Conservation (phyloP, 2,113 vertebrate genomes). For the Phycodurus eques region DNA sequence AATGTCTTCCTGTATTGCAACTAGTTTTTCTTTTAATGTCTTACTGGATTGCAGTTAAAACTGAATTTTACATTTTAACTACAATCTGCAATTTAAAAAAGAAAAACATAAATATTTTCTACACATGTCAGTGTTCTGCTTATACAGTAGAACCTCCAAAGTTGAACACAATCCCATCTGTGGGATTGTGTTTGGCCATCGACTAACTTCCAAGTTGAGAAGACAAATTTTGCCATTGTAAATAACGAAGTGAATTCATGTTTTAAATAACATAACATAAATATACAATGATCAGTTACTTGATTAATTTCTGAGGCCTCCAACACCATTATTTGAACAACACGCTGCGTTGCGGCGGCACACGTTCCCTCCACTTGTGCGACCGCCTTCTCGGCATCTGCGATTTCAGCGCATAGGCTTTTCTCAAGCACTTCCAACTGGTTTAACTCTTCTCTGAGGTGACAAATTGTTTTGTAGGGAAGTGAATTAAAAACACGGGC, state of each 20-base stretch:
- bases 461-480: conserved; percentile 8
- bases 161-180: neutral
- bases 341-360: conserved; percentile 49
- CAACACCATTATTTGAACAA: conserved; percentile 58
- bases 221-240: too few species aligned
- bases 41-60: conserved; percentile 29
- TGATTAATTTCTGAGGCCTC: conserved; percentile 56
- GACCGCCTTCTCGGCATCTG: conserved; percentile 58
- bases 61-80: conserved; percentile 49
- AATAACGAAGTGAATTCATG: too few species aligned
- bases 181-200: too few species aligned
- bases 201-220: neutral
- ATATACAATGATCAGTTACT: conserved; percentile 51
- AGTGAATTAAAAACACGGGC: neutral
- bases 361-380: conserved; percentile 63
- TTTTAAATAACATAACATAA: too few species aligned
- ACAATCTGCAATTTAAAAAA: conserved; percentile 25
- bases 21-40: conserved; percentile 28
- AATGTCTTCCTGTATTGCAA: conserved; percentile 43
- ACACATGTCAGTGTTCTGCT: too few species aligned
- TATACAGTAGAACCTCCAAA: too few species aligned
- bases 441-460: conserved; percentile 69
- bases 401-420: conserved; percentile 55
- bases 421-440: conserved; percentile 52
- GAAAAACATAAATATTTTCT: neutral